A percentile compares a stretch with the other conserved stretches of the same genome.
phyloP scores from a whole-genome alignment of 2,888 invertebrate species.

The Parapristionchus giblindavisi region DNA sequence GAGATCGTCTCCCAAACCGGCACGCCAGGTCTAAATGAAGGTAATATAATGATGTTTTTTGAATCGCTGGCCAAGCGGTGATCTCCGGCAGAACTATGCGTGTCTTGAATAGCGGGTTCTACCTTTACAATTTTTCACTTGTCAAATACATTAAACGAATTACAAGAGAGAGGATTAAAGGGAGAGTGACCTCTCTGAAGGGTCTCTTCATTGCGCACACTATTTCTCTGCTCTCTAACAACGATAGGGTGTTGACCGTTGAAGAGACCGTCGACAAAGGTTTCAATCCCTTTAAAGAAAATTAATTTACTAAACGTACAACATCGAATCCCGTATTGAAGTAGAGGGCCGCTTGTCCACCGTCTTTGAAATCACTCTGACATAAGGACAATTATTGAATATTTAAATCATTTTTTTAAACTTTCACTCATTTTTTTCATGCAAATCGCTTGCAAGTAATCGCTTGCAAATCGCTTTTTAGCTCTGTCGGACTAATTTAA shows the following conservation, averaged over 20 bases:
- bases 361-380: slow-evolving; percentile 6
- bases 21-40: not conserved
- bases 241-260: no score
- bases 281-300: not conserved
- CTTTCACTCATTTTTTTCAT: no score
- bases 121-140: no score
- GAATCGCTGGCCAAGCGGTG: no score
- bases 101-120: no score
- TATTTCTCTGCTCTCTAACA: not conserved
- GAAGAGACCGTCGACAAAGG: no score
- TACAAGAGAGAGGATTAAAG: not conserved
- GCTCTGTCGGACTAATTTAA: no score
- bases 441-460: not conserved
- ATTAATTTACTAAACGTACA: not conserved
- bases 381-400: not conserved
- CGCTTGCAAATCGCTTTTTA: no score
- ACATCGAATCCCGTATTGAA: slow-evolving; percentile 3
- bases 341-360: slow-evolving; percentile 9
- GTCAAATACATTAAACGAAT: not conserved
- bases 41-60: not conserved
- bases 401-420: not conserved
- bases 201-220: no score
- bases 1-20: slow-evolving; percentile 15
- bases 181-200: no score
- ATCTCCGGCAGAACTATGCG: no score